A percentile compares a stretch with the other conserved stretches of the same genome.
phyloP scores from a whole-genome alignment of 2,888 invertebrate species.

The Drosophila niveifrons region DNA sequence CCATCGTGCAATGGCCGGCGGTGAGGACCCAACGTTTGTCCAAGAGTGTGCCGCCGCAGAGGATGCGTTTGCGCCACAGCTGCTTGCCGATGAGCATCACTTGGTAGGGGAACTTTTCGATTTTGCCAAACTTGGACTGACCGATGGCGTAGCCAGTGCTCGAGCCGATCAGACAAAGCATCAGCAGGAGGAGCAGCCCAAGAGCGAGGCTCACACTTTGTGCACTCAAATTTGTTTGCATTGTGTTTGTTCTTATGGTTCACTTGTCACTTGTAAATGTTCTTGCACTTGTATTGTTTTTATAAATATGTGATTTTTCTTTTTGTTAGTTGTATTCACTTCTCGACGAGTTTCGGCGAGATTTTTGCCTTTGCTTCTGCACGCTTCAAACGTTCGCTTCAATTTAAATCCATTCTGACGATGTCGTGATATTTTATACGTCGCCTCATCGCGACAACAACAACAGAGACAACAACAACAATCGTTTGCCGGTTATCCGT shows the following conservation, averaged over 20 bases:
- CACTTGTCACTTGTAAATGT: constrained; percentile 39
- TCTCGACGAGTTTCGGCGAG: constrained; percentile 20
- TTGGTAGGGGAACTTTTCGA: constrained; percentile 84
- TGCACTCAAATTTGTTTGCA: constrained; percentile 18
- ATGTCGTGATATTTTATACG: constrained; percentile 83
- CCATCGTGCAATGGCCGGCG: constrained; percentile 84
- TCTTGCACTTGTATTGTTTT: constrained; percentile 24
- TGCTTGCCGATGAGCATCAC: constrained; percentile 85
- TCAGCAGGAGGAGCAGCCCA: constrained; percentile 43
- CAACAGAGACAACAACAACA: constrained; percentile 19
- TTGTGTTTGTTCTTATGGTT: constrained; percentile 15
- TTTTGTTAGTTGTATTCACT: constrained; percentile 21
- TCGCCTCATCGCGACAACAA: constrained; percentile 39
- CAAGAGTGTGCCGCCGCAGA: constrained; percentile 84
- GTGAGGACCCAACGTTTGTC: constrained; percentile 84
- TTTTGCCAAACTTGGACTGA: constrained; percentile 80
- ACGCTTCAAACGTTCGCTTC: constrained; percentile 79
- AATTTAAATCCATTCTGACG: constrained; percentile 83
- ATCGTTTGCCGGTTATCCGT: constrained; percentile 66
- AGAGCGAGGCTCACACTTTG: constrained; percentile 38
- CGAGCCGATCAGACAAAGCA: constrained; percentile 27
- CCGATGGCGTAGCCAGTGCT: constrained; percentile 78
- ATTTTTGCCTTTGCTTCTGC: constrained; percentile 62
- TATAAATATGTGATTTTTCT: background rate
- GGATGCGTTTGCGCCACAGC: constrained; percentile 80